Conservation (phyloP, 2,888 invertebrate species). For the Andrena praecox region DNA sequence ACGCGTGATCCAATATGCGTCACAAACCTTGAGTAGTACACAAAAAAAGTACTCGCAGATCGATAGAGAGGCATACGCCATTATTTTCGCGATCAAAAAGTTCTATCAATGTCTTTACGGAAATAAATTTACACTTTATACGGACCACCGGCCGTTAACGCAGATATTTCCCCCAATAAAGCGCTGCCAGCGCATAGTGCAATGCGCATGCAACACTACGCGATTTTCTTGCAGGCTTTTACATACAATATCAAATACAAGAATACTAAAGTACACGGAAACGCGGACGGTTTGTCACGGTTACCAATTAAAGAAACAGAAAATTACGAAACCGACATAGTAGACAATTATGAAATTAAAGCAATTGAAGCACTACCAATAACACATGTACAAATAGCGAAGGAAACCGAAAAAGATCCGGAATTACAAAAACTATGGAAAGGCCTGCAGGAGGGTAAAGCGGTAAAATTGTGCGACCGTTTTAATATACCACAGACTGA, state of each 20-base stretch:
- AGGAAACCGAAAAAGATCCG: not conserved
- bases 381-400: not conserved
- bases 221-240: conserved; percentile 10
- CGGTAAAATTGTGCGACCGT: not conserved
- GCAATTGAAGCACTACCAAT: conserved; percentile 4
- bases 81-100: conserved; percentile 20
- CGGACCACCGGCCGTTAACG: not conserved
- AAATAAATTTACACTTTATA: not conserved
- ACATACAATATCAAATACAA: conserved; percentile 8
- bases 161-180: not conserved
- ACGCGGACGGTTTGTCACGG: conserved; percentile 12
- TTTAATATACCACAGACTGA: not conserved
- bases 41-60: not conserved
- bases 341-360: conserved; percentile 17
- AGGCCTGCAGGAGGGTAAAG: not conserved
- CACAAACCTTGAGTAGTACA: not conserved
- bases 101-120: conserved; percentile 25
- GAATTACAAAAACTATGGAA: not conserved
- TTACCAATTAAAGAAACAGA: not conserved
- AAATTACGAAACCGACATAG: not conserved
- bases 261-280: conserved; percentile 8
- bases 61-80: conserved; percentile 27
- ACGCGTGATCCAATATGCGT: conserved; percentile 12
- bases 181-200: conserved; percentile 7
- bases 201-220: conserved; percentile 28